phyloP scores from a whole-genome alignment of 2,113 vertebrate species.

The Crotophaga sulcirostris region DNA sequence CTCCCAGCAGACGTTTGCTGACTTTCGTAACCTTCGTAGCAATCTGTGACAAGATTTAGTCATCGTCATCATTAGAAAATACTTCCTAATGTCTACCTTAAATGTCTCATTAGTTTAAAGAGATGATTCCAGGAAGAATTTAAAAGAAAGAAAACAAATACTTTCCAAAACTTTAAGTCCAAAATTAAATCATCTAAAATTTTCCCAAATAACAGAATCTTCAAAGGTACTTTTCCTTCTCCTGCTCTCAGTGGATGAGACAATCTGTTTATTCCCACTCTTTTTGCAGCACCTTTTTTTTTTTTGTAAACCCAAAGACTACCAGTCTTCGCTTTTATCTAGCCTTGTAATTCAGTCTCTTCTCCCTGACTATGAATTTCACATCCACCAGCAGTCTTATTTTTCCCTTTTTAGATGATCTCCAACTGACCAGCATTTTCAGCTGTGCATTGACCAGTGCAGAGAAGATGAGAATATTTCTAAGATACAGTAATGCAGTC shows the following conservation, averaged over 20 bases:
- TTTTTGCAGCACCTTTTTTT: background rate
- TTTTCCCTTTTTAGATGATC: background rate
- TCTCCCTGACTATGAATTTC: background rate
- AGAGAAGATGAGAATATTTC: background rate
- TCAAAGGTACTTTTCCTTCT: background rate
- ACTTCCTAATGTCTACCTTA: background rate
- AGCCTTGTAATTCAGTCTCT: background rate
- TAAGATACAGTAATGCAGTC: background rate
- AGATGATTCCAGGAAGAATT: background rate
- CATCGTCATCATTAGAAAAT: background rate
- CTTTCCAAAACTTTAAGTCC: background rate
- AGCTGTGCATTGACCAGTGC: background rate
- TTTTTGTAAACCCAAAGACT: background rate
- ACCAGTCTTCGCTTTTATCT: background rate
- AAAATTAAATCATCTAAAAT: background rate
- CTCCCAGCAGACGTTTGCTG: background rate
- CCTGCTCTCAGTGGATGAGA: background rate
- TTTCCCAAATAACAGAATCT: background rate
- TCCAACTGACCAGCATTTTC: background rate
- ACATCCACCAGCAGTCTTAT: background rate
- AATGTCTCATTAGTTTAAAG: conserved; percentile 38
- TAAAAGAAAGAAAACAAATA: background rate
- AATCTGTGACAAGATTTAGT: background rate
- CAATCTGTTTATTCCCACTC: background rate
- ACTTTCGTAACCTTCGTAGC: background rate